Conservation (phyloP, 2,113 vertebrate species). For the Lasiurus cinereus region DNA sequence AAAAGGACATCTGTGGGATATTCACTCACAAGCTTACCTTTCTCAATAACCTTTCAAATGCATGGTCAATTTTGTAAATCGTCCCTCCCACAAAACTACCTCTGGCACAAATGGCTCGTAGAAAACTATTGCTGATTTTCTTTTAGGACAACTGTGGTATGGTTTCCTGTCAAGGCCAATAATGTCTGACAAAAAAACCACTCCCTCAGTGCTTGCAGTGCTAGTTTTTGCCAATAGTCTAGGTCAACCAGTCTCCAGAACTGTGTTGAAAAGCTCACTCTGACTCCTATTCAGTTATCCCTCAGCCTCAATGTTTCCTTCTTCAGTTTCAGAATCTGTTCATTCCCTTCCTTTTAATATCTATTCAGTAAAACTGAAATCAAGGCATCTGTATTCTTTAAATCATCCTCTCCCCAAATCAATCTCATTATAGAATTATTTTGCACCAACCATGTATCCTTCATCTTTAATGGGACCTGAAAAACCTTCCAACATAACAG, state of each 20-base stretch:
- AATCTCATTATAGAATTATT: conserved; percentile 20
- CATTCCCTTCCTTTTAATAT: not conserved
- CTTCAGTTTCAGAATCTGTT: not conserved
- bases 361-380: conserved; percentile 17
- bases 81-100: not conserved
- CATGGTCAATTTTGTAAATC: conserved; percentile 20
- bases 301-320: not conserved
- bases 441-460: not conserved
- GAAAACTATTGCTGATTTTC: conserved; percentile 18
- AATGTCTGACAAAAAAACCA: not conserved
- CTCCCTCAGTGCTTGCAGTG: not conserved
- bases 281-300: not conserved
- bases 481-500: conserved; percentile 40
- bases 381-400: conserved; percentile 11
- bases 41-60: conserved; percentile 7
- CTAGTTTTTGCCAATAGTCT: not conserved
- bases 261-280: not conserved
- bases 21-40: not conserved
- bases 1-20: not conserved
- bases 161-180: not conserved
- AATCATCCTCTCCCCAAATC: not conserved
- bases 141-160: not conserved
- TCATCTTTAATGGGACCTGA: not conserved
- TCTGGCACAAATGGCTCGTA: not conserved
- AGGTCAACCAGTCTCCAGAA: not conserved